Evolutionary conservation across 2,113 vertebrate genomes (phyloP), one percentile per base, ranked within the genome.

Genomic region (Notothenia coriiceps): DNA sequence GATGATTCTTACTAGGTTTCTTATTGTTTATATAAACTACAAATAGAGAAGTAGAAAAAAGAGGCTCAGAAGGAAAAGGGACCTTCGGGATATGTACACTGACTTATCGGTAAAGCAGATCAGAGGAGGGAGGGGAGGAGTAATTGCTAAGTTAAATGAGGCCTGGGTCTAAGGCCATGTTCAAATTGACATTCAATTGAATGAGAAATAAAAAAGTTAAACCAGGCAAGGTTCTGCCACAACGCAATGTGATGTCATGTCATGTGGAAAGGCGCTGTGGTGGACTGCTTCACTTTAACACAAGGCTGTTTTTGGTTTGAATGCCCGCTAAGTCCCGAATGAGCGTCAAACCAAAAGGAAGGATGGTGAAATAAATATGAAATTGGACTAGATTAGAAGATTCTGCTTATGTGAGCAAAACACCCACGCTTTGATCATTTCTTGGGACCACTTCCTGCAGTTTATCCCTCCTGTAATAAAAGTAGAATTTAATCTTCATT

Each of bases 31-130:
- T 61, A 14, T 85, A 74, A 70, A 74, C 74, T 69, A 63, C 29
- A 60, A 54, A 43, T 54, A 15, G 46, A 5, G 35, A 61, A 56
- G 25, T 22, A 61, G 60, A 73, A 49, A 70, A 68, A 64, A 33
- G 52, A 72, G 9, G 6, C 11, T 12, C 0, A 17, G 59, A 50
- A 25, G 61, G 52, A 10, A 54, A 60, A 63, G 22, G 6, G 20
- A 33, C 73, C 70, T 1, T 66, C 11, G 73, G 29, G 25, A 63
- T 51, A 57, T 79, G 61, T 62, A 74, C 50, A 74, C 69, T 77
- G 70, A 74, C 80, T 81, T 84, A 67, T 86, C 74, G 60, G 69
- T 59, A 71, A 64, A 71, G 17, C 10, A 79, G 82, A 77, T n/a
- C 22, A 67, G 52, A 15, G 33, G 63, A 64, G 61, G 49, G 61